Percentiles rank a stretch among this genome's conserved stretches.
phyloP scores from a whole-genome alignment of 2,113 vertebrate genomes.

The Sterna hirundo region DNA sequence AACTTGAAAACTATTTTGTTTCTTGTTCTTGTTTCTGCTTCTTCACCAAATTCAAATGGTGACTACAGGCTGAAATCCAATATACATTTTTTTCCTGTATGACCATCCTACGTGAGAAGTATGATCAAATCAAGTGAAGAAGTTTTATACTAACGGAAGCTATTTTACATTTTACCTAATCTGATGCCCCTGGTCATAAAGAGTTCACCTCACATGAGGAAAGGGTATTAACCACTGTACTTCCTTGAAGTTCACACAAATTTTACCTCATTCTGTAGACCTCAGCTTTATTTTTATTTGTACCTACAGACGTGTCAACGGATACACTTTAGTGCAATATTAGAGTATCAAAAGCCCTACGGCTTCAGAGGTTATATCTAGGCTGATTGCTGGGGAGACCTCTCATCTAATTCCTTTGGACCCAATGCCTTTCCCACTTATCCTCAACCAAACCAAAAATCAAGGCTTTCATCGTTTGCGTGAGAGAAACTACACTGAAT shows the following conservation, averaged over 20 bases:
- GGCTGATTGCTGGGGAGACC: not conserved
- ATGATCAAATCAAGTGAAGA: not conserved
- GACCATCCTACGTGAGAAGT: not conserved
- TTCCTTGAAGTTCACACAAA: not conserved
- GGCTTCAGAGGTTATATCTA: not conserved
- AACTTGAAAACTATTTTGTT: not conserved
- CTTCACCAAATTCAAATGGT: not conserved
- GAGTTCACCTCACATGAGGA: not conserved
- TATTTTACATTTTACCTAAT: not conserved
- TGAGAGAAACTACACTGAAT: not conserved
- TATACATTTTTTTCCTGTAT: not conserved
- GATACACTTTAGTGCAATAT: not conserved
- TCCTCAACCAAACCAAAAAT: slow-evolving; percentile 26
- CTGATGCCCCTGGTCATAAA: not conserved
- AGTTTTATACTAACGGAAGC: not conserved
- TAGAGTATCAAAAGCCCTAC: not conserved
- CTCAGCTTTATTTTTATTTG: not conserved
- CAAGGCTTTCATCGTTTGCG: not conserved
- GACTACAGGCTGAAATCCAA: not conserved
- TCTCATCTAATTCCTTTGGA: not conserved
- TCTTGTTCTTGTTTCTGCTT: too few species aligned
- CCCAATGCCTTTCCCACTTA: not conserved
- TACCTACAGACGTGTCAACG: not conserved
- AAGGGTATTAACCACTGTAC: not conserved
- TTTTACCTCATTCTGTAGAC: not conserved